Percentiles rank a stretch among this genome's conserved stretches.
Evolutionary conservation across 1,140 invertebrate genomes (phyloP).

Genomic region (Stenopsyche tienmushanensis): DNA sequence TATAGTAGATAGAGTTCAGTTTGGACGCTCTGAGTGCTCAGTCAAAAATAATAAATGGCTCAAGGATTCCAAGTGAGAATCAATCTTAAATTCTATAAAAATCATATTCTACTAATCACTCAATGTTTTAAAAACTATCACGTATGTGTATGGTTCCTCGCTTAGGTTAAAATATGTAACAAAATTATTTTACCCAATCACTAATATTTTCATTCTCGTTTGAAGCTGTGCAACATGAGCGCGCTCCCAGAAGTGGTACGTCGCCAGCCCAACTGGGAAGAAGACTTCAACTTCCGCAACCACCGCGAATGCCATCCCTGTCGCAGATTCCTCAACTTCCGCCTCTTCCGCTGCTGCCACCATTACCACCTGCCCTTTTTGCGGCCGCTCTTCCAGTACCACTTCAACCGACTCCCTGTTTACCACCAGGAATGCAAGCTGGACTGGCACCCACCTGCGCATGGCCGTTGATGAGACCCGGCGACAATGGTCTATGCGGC

Average conservation of each 20-base stretch:
- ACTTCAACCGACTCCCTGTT: neutral
- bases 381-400: slow-evolving; percentile 1
- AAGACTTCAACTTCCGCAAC: slow-evolving; percentile 6
- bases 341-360: neutral
- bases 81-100: too few species aligned
- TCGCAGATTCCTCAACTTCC: neutral
- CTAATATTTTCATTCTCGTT: neutral
- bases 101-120: too few species aligned
- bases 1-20: too few species aligned
- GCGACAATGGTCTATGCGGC: neutral
- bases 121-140: too few species aligned
- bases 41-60: too few species aligned
- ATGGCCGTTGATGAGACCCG: slow-evolving; percentile 7
- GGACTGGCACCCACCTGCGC: slow-evolving; percentile 13
- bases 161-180: too few species aligned
- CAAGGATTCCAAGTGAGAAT: too few species aligned
- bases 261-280: slow-evolving; percentile 3
- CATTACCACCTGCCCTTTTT: neutral
- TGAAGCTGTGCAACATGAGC: slow-evolving; percentile 38
- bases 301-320: neutral
- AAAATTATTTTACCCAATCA: too few species aligned
- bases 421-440: slow-evolving; percentile 8
- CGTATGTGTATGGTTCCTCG: too few species aligned
- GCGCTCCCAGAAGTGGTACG: slow-evolving; percentile 27
- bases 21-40: too few species aligned